These are phyloP conservation scores for Trisateles emortualis DNA, from an alignment of 2,888 invertebrate species.

Conservation along the genomic window DNA sequence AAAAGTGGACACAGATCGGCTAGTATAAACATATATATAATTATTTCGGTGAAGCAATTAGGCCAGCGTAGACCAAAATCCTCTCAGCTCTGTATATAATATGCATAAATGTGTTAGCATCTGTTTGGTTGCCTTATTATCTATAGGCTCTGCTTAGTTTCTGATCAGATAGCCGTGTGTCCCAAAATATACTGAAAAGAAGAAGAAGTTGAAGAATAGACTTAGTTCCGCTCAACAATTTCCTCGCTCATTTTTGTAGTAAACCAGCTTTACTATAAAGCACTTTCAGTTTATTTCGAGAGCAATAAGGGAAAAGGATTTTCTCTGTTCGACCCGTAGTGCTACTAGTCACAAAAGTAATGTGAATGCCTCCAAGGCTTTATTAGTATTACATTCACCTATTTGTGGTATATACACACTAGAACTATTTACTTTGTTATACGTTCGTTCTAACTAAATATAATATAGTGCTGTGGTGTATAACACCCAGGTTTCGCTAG, in stretches of 20 bases:
- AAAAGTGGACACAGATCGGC: too few species aligned
- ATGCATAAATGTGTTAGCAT: too few species aligned
- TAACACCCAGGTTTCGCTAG: too few species aligned
- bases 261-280: slow-evolving; percentile 18
- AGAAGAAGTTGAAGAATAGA: too few species aligned
- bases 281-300: slow-evolving; percentile 41
- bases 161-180: too few species aligned
- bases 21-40: too few species aligned
- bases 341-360: slow-evolving; percentile 25
- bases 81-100: too few species aligned
- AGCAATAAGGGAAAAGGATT: slow-evolving; percentile 40
- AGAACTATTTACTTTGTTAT: slow-evolving; percentile 2
- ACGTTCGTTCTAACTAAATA: neutral
- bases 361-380: slow-evolving; percentile 23
- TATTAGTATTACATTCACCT: slow-evolving; percentile 25
- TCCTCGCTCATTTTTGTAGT: neutral
- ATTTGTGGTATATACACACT: neutral
- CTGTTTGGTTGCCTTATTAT: too few species aligned
- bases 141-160: too few species aligned
- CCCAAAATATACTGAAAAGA: too few species aligned
- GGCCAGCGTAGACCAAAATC: too few species aligned
- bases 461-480: neutral
- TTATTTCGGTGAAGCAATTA: too few species aligned
- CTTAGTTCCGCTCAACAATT: neutral
- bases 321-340: slow-evolving; percentile 34